Conservation (phyloP, 2,113 vertebrate species). For the Chaenogobius annularis region DNA sequence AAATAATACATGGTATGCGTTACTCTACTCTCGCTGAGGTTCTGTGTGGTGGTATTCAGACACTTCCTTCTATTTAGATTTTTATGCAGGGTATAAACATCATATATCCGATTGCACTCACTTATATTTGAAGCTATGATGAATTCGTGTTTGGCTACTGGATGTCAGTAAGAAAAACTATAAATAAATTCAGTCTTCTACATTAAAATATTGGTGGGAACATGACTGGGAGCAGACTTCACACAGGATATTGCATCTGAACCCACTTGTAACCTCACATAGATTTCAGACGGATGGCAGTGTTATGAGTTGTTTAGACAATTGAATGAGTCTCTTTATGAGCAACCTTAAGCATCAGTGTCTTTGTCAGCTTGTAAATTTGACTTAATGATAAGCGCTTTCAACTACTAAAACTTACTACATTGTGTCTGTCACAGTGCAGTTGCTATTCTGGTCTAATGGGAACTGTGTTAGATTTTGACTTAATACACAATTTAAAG, state of each 20-base stretch:
- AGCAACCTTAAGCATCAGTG: neutral
- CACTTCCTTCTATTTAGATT: neutral
- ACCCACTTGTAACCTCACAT: conserved; percentile 58
- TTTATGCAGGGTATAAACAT: neutral
- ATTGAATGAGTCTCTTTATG: conserved; percentile 19
- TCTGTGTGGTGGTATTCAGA: neutral
- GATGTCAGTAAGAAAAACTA: conserved; percentile 2
- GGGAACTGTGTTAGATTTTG: neutral
- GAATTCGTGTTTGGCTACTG: neutral
- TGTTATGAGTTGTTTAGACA: conserved; percentile 35
- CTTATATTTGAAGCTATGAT: neutral
- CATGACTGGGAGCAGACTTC: conserved; percentile 29
- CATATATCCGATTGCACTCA: conserved; percentile 4
- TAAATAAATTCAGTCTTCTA: conserved; percentile 31
- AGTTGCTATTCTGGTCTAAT: conserved; percentile 1
- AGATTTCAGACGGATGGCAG: conserved; percentile 46
- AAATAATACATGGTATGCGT: neutral
- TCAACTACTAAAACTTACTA: neutral
- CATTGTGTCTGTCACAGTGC: conserved; percentile 8
- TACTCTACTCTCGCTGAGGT: neutral
- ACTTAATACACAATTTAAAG: neutral
- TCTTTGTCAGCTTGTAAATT: conserved; percentile 12
- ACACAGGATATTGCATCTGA: conserved; percentile 63
- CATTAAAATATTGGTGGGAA: conserved; percentile 54
- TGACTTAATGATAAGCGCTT: conserved; percentile 12